phyloP scores from a whole-genome alignment of 64 coral and sea anemone genomes.

The Exaiptasia diaphana region DNA sequence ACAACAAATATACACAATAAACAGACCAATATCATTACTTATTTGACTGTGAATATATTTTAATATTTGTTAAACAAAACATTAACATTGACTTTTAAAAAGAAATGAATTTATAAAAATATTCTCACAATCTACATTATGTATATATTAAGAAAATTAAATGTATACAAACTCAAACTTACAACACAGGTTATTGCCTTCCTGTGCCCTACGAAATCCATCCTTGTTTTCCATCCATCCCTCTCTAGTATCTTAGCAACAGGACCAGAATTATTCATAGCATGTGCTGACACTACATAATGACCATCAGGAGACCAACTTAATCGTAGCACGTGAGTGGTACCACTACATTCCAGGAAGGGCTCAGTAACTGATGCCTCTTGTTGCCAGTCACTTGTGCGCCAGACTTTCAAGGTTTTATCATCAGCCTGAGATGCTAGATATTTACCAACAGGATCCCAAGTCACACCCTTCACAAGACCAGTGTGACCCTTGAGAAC shows the following conservation, averaged over 20 bases:
- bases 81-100: too few species aligned
- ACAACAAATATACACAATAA: too few species aligned
- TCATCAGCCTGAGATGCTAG: constrained; percentile 94
- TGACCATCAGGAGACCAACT: constrained; percentile 98
- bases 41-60: too few species aligned
- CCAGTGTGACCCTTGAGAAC: constrained; percentile 84
- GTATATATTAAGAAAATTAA: not conserved
- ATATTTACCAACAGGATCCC: constrained; percentile 97
- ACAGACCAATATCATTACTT: too few species aligned
- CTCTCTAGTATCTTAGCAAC: constrained; percentile 96
- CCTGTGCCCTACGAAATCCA: constrained; percentile 98
- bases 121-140: not conserved
- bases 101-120: constrained; percentile 4
- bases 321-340: constrained; percentile 84
- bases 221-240: constrained; percentile 94
- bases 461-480: constrained; percentile 94
- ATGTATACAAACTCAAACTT: not conserved
- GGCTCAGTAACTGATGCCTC: constrained; percentile 75
- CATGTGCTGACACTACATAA: constrained; percentile 98
- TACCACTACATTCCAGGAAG: constrained; percentile 91
- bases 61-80: too few species aligned
- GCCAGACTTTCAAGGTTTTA: constrained; percentile 84
- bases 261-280: constrained; percentile 96
- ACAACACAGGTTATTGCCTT: constrained; percentile 98
- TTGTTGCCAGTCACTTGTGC: constrained; percentile 92